Evolutionary conservation across 37 sponge, comb jelly and placozoan genomes (phyloP), one percentile per base, ranked within the genome.

Genomic region (Halisarca cf. caerulea): DNA sequence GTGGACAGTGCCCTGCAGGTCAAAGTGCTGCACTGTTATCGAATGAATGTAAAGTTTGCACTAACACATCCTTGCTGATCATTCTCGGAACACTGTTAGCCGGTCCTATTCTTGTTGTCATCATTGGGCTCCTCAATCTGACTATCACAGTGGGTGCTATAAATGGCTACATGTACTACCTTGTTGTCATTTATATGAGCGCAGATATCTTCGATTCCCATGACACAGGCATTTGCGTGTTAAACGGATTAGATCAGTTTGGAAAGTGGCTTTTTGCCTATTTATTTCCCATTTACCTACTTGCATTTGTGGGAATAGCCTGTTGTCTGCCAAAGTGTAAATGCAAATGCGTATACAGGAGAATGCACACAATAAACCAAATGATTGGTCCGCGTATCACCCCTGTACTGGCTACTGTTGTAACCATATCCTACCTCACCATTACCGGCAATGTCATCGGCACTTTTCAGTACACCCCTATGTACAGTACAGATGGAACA

Each of bases 121-220:
- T 84, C 43, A 51, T 89, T 28, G 34, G 42, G 7, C 2, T 80
- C 37, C 57, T 79, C 27, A 83, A 79, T 36, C 44, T 89, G n/a
- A 89, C 89, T 37, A 47, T 89, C 1, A 27, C 80, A 38, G n/a
- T 40, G 4, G 85, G 89, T 14, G 32, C 53, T 9, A 58, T 89
- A 47, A 84, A 83, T 68, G 89, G 84, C 0, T 36, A 83, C 18
- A 21, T 84, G 30, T 79, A 84, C 25, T 89, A 89, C 78, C 62
- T 83, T 0, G 79, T 66, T 40, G 54, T 61, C 45, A n/a, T n/a
- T n/a, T n/a, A n/a, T n/a, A n/a, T n/a, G n/a, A n/a, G n/a, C n/a
- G 23, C 17, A 58, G 69, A 27, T 87, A 4, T n/a, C 66, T 20
- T 87, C 66, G 74, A 41, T 69, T 15, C 80, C 68, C 45, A 73